phyloP scores from a whole-genome alignment of 2,113 vertebrate genomes.

The Bos javanicus region DNA sequence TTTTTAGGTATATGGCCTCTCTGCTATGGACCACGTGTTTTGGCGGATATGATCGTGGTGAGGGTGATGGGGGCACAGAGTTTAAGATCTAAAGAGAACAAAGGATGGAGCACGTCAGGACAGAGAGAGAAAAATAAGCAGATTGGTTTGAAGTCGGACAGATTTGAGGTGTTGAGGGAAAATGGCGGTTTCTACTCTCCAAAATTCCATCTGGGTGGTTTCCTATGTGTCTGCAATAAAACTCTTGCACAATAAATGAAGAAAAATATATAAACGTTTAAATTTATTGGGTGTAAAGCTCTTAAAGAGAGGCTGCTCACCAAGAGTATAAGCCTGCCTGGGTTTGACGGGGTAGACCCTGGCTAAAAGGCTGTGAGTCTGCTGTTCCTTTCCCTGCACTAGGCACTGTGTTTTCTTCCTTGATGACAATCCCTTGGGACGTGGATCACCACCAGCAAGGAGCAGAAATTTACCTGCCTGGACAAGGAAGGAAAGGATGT shows the following conservation, averaged over 20 bases:
- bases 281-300: slow-evolving; percentile 85
- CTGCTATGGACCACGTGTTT: neutral
- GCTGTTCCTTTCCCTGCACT: slow-evolving; percentile 69
- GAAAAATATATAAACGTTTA: slow-evolving; percentile 80
- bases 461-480: neutral
- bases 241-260: slow-evolving; percentile 76
- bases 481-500: neutral
- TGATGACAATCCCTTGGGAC: neutral
- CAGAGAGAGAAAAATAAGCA: accelerated
- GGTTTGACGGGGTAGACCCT: slow-evolving; percentile 40
- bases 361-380: slow-evolving; percentile 54
- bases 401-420: slow-evolving; percentile 46
- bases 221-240: slow-evolving; percentile 80
- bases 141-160: accelerated
- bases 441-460: slow-evolving; percentile 11
- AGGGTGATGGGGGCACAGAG: neutral
- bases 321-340: slow-evolving; percentile 68
- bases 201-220: slow-evolving; percentile 79
- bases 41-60: neutral
- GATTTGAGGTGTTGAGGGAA: neutral
- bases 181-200: slow-evolving; percentile 42
- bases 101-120: neutral
- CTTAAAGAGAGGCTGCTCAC: slow-evolving; percentile 80
- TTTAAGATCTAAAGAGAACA: neutral
- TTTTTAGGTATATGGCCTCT: neutral